These are phyloP conservation scores for Empis stercorea DNA, from an alignment of 2,888 invertebrate species.

Conservation along the genomic window DNA sequence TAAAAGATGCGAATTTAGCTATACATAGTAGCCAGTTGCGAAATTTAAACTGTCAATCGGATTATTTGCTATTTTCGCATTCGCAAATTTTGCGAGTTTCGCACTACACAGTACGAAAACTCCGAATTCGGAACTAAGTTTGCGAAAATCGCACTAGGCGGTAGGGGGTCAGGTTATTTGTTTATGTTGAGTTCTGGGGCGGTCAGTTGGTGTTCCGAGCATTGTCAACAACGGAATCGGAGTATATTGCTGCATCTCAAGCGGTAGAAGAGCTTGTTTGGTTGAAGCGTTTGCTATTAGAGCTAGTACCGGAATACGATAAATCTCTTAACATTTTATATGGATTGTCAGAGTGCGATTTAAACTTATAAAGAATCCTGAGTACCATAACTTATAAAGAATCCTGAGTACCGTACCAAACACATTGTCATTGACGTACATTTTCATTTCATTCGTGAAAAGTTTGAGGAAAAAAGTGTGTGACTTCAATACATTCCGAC, in stretches of 20 bases:
- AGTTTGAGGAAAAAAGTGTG: conserved; percentile 6
- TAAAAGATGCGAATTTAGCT: no score
- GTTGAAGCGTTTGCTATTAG: conserved; percentile 14
- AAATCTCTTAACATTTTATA: conserved; percentile 10
- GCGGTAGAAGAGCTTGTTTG: conserved; percentile 20
- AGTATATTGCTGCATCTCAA: conserved; percentile 21
- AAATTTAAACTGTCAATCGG: no score
- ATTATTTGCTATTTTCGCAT: no score
- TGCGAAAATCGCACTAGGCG: no score
- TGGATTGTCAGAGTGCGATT: conserved; percentile 18
- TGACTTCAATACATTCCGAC: conserved; percentile 7
- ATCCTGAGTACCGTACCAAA: conserved; percentile 11
- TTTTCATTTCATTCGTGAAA: conserved; percentile 11
- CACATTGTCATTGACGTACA: conserved; percentile 10
- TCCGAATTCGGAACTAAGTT: no score
- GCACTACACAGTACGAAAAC: no score
- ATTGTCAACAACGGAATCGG: conserved; percentile 20
- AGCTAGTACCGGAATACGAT: background rate
- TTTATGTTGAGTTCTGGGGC: conserved; percentile 15
- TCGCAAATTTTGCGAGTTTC: no score
- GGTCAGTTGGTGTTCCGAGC: conserved; percentile 21
- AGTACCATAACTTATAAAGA: no score
- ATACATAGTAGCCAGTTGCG: no score
- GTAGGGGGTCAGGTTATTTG: conserved; percentile 15
- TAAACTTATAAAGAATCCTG: conserved; percentile 10